These are phyloP conservation scores for Chelon auratus DNA, from an alignment of 2,797 vertebrate species.

Conservation along the genomic window DNA sequence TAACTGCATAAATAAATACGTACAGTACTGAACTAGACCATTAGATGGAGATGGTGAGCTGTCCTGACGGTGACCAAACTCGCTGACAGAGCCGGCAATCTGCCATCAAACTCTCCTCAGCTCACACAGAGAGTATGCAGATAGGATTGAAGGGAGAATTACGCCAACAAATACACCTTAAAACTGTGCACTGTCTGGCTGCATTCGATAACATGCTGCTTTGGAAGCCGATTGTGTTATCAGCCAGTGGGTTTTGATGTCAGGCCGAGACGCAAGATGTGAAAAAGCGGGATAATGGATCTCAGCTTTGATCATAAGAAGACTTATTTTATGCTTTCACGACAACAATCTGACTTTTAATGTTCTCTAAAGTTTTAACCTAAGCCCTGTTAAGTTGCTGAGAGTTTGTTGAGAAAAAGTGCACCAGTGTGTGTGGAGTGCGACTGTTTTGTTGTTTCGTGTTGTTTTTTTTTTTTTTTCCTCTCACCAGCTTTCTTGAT, in stretches of 20 bases:
- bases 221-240: conserved; percentile 44
- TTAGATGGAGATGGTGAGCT: conserved; percentile 69
- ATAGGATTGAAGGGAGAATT: conserved; percentile 35
- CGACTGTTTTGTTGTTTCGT: conserved; percentile 9
- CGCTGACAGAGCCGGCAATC: conserved; percentile 44
- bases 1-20: conserved; percentile 4
- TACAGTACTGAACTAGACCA: conserved; percentile 49
- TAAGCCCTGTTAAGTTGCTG: conserved; percentile 22
- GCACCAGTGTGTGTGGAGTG: neutral
- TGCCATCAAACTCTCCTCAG: conserved; percentile 46
- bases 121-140: conserved; percentile 45
- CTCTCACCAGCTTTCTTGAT: conserved; percentile 97
- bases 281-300: conserved; percentile 29
- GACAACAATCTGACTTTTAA: conserved; percentile 41
- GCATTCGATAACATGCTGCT: conserved; percentile 54
- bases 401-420: conserved; percentile 1
- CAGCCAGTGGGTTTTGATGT: conserved; percentile 55
- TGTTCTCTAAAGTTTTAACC: conserved; percentile 40
- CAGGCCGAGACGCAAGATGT: conserved; percentile 26
- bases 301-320: conserved; percentile 52
- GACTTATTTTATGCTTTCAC: conserved; percentile 35
- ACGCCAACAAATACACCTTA: conserved; percentile 56
- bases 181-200: conserved; percentile 55
- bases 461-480: too few species aligned
- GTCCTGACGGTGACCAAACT: conserved; percentile 10